phyloP scores from a whole-genome alignment of 2,113 vertebrate genomes.

The Dascyllus trimaculatus region DNA sequence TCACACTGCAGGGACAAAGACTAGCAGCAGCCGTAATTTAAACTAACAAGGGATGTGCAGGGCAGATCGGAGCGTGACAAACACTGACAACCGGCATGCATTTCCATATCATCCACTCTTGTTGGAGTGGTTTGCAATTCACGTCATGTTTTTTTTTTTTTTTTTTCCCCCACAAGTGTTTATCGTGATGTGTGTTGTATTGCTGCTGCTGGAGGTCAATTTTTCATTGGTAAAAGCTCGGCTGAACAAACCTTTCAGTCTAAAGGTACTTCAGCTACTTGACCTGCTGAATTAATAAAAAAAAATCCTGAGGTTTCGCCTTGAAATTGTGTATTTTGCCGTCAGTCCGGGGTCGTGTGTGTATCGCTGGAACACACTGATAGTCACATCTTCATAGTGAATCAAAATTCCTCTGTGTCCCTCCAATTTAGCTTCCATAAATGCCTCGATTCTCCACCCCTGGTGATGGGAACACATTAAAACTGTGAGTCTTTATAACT shows the following conservation, averaged over 20 bases:
- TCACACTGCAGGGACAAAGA: conserved; percentile 22
- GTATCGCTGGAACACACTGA: neutral
- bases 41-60: conserved; percentile 28
- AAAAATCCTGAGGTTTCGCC: neutral
- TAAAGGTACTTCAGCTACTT: neutral
- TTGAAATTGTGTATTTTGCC: neutral
- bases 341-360: neutral
- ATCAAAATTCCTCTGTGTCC: neutral
- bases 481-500: conserved; percentile 5
- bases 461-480: neutral
- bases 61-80: conserved; percentile 25
- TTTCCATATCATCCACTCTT: conserved; percentile 27
- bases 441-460: neutral
- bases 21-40: conserved; percentile 4
- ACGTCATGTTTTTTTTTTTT: neutral
- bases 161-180: neutral
- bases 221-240: no score
- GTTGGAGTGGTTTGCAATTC: conserved; percentile 7
- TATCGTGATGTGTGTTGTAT: neutral
- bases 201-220: neutral
- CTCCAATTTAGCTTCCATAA: neutral
- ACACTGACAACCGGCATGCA: conserved; percentile 7
- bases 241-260: neutral
- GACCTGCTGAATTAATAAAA: neutral
- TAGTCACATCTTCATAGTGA: neutral